Percentiles rank a stretch among this genome's conserved stretches.
Evolutionary conservation across 1,140 invertebrate species (phyloP).

Genomic region (Thereuonema tuberculata): DNA sequence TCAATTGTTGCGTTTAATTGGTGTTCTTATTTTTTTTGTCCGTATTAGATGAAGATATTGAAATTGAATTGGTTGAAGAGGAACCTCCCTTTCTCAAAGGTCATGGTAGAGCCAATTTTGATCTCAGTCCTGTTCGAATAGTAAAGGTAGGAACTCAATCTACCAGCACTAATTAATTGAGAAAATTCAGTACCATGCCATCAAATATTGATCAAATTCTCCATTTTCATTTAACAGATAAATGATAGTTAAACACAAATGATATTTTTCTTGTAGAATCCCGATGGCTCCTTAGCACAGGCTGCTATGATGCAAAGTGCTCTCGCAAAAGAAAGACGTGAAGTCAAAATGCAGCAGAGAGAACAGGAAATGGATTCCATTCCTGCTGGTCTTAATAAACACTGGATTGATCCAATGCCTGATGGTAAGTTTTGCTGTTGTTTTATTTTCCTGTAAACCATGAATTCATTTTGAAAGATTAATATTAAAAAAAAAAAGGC

Average conservation of each 20-base stretch:
- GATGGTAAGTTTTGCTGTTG: slow-evolving; percentile 42
- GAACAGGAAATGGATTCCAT: slow-evolving; percentile 81
- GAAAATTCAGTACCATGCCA: too few species aligned
- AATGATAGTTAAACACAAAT: too few species aligned
- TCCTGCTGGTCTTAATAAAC: slow-evolving; percentile 69
- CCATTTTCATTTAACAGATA: too few species aligned
- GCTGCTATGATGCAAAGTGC: slow-evolving; percentile 99
- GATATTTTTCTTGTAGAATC: slow-evolving; percentile 52
- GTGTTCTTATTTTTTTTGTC: background rate
- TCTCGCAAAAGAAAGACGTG: slow-evolving; percentile 87
- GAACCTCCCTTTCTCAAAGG: slow-evolving; percentile 88
- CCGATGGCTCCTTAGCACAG: slow-evolving; percentile 90
- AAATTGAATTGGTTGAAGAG: slow-evolving; percentile 98
- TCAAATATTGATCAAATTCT: too few species aligned
- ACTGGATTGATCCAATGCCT: slow-evolving; percentile 92
- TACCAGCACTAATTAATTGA: too few species aligned
- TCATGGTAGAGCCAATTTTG: slow-evolving; percentile 72
- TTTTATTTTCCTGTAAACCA: too few species aligned
- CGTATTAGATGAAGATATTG: slow-evolving; percentile 79
- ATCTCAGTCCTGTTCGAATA: slow-evolving; percentile 88
- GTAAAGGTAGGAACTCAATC: slow-evolving; percentile 74
- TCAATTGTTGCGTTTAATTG: too few species aligned
- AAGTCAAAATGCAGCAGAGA: slow-evolving; percentile 79
- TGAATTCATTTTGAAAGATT: too few species aligned
- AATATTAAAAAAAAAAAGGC: too few species aligned